These are phyloP conservation scores for Lampris megalopsis DNA, from an alignment of 2,113 vertebrate genomes.

Conservation along the genomic window DNA sequence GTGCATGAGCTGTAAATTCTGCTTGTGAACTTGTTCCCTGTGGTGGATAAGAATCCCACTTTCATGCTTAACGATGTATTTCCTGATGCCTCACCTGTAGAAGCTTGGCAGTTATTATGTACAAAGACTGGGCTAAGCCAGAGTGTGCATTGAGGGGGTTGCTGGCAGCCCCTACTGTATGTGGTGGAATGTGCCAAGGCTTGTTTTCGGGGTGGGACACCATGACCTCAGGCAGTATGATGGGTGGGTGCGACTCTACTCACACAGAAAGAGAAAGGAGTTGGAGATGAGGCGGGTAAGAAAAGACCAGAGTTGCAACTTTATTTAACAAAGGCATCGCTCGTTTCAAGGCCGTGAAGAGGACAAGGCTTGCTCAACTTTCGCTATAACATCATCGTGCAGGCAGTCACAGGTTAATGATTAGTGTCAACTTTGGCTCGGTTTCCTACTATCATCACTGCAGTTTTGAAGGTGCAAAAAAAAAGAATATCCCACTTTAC, in stretches of 20 bases:
- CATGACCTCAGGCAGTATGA: constrained; percentile 84
- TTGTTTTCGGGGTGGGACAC: constrained; percentile 87
- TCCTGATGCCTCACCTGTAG: constrained; percentile 73
- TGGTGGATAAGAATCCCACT: constrained; percentile 24
- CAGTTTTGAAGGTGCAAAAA: constrained; percentile 34
- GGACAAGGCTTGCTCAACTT: not conserved
- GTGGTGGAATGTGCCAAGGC: constrained; percentile 82
- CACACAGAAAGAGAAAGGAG: constrained; percentile 62
- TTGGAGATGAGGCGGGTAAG: constrained; percentile 62
- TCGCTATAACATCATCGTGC: not conserved
- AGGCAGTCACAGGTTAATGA: constrained; percentile 59
- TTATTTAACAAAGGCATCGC: constrained; percentile 40
- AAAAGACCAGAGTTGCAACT: constrained; percentile 55
- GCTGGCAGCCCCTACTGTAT: constrained; percentile 79
- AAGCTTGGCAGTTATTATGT: constrained; percentile 66
- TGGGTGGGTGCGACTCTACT: constrained; percentile 81
- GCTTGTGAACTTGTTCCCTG: constrained; percentile 54
- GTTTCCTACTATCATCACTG: constrained; percentile 51
- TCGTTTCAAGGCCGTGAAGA: constrained; percentile 8
- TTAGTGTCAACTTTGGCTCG: constrained; percentile 49
- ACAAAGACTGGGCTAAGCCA: constrained; percentile 43
- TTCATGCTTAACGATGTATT: constrained; percentile 46
- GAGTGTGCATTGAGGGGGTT: constrained; percentile 64
- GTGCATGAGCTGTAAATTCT: constrained; percentile 53
- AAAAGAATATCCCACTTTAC: constrained; percentile 64